Evolutionary conservation across 2,888 invertebrate genomes (phyloP).

Genomic region (Ectropis crepuscularia): DNA sequence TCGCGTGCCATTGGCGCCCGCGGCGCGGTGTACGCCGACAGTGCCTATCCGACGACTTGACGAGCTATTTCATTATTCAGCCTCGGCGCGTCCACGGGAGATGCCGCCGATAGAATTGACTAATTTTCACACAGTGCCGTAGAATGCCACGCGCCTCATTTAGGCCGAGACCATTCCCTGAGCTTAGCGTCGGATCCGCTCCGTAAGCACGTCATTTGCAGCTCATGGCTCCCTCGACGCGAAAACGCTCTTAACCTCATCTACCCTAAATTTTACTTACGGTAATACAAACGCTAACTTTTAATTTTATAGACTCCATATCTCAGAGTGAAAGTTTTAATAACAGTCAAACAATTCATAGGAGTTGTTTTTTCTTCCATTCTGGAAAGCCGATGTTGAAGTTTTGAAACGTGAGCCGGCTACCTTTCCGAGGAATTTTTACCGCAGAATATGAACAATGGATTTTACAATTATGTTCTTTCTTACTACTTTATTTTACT

Average conservation of each 20-base stretch:
- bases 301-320: constrained; percentile 58
- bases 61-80: constrained; percentile 82
- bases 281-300: constrained; percentile 62
- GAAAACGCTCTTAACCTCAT: constrained; percentile 57
- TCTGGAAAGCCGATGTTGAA: constrained; percentile 47
- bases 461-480: neutral
- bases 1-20: constrained; percentile 61
- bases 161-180: constrained; percentile 68
- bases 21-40: constrained; percentile 54
- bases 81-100: constrained; percentile 66
- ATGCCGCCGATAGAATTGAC: constrained; percentile 78
- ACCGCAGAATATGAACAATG: constrained; percentile 37
- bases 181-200: constrained; percentile 70
- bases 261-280: constrained; percentile 55
- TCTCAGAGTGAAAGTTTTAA: constrained; percentile 63
- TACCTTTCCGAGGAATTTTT: constrained; percentile 49
- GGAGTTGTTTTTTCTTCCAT: constrained; percentile 58
- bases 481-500: too few species aligned
- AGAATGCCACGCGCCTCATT: constrained; percentile 71
- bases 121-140: constrained; percentile 76
- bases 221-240: constrained; percentile 58
- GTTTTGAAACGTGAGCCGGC: constrained; percentile 61
- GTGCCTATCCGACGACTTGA: constrained; percentile 66
- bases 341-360: constrained; percentile 65
- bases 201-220: constrained; percentile 77